These are phyloP conservation scores for Pinctada fucata DNA, from an alignment of 2,888 invertebrate genomes.

Conservation along the genomic window DNA sequence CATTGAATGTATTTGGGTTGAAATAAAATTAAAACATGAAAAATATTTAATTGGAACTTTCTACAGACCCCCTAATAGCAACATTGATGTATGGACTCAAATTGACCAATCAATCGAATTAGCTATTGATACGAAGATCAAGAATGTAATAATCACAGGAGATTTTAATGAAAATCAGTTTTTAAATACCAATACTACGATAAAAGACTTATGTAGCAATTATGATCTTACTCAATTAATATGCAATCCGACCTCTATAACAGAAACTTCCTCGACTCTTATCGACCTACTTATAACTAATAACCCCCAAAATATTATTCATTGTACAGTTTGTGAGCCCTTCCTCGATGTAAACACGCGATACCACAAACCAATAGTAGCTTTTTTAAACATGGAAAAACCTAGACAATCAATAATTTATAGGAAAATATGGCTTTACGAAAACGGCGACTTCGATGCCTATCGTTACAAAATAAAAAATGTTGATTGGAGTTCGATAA, in stretches of 20 bases:
- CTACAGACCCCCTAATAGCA: not conserved
- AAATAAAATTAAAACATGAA: not conserved
- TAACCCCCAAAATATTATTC: too few relatives aligned
- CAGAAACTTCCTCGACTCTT: not conserved
- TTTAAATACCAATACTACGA: not conserved
- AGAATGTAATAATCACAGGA: not conserved
- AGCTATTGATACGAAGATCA: not conserved
- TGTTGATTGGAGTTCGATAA: too few relatives aligned
- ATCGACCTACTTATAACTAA: too few relatives aligned
- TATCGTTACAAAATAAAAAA: too few relatives aligned
- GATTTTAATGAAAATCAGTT: not conserved
- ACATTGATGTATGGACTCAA: not conserved
- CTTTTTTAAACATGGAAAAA: too few relatives aligned
- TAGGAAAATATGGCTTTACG: too few relatives aligned
- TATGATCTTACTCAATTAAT: not conserved
- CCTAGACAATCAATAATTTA: too few relatives aligned
- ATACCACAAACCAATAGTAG: too few relatives aligned
- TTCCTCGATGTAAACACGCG: too few relatives aligned
- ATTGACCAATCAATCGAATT: not conserved
- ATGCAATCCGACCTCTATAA: not conserved
- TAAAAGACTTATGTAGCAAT: not conserved
- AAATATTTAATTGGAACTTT: conserved; percentile 8
- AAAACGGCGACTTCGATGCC: too few relatives aligned
- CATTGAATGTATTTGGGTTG: conserved; percentile 6
- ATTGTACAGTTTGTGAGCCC: too few relatives aligned